A percentile compares a stretch with the other conserved stretches of the same genome.
These are phyloP conservation scores for Delia radicum DNA, from an alignment of 1,140 invertebrate species.

Conservation along the genomic window DNA sequence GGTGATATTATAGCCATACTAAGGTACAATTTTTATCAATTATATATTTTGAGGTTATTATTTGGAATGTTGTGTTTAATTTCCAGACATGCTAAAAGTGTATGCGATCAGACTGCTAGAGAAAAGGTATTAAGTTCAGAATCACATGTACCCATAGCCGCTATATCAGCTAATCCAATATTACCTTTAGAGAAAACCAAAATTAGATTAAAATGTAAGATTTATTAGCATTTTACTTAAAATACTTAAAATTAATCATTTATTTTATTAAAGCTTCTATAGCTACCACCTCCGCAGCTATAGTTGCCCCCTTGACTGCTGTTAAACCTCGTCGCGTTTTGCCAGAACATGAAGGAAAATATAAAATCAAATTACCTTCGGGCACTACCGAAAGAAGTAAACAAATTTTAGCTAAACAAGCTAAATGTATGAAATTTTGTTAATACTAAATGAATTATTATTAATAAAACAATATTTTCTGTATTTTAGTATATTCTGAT, in stretches of 20 bases:
- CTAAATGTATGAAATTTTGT: conserved; percentile 41
- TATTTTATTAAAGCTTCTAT: not conserved
- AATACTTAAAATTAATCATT: not conserved
- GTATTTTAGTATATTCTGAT: conserved; percentile 49
- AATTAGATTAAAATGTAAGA: conserved; percentile 25
- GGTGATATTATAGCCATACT: conserved; percentile 84
- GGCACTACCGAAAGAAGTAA: conserved; percentile 57
- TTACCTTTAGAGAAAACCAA: conserved; percentile 15
- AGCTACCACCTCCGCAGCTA: conserved; percentile 4
- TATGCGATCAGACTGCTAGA: conserved; percentile 66
- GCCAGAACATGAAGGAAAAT: conserved; percentile 59
- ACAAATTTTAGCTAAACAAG: conserved; percentile 55
- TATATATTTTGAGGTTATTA: not conserved
- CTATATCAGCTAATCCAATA: conserved; percentile 43
- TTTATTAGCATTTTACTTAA: not conserved
- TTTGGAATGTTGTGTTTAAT: no score
- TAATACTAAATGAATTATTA: not conserved
- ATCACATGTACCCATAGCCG: conserved; percentile 51
- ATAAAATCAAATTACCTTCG: conserved; percentile 58
- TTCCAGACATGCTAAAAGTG: conserved; percentile 78
- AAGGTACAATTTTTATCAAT: conserved; percentile 43
- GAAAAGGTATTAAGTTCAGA: conserved; percentile 59
- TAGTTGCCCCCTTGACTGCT: conserved; percentile 33
- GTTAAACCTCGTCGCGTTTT: conserved; percentile 57
- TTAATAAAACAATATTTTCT: not conserved